Evolutionary conservation across 2,888 invertebrate species (phyloP).

Genomic region (Drosophila neoperkinsi): DNA sequence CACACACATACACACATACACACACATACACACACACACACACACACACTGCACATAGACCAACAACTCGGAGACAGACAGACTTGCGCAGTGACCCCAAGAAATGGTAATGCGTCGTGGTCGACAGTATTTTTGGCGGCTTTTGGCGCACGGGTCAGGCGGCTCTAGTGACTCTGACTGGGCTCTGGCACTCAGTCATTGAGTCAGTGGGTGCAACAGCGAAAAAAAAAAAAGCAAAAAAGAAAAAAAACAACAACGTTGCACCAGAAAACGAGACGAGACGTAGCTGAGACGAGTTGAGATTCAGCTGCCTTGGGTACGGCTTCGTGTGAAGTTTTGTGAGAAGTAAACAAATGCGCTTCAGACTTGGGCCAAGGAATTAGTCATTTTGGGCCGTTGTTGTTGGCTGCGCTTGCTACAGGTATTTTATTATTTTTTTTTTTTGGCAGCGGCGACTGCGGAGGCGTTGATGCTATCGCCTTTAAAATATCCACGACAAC

Average conservation of each 20-base stretch:
- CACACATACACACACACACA: constrained; percentile 5
- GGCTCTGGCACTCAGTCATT: constrained; percentile 74
- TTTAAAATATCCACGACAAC: constrained; percentile 79
- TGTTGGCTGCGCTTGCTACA: constrained; percentile 25
- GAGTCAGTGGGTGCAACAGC: constrained; percentile 78
- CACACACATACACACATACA: constrained; percentile 10
- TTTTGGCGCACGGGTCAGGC: constrained; percentile 52
- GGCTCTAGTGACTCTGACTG: constrained; percentile 24
- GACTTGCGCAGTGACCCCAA: constrained; percentile 79
- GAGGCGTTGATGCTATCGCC: constrained; percentile 81
- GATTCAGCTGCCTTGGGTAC: constrained; percentile 30
- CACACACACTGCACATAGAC: constrained; percentile 1
- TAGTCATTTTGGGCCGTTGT: constrained; percentile 60
- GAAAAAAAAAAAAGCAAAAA: not conserved
- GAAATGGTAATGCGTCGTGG: constrained; percentile 79
- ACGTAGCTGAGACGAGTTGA: constrained; percentile 1
- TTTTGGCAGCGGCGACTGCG: constrained; percentile 30
- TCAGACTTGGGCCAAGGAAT: constrained; percentile 72
- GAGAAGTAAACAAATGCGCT: constrained; percentile 80
- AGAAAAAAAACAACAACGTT: constrained; percentile 11
- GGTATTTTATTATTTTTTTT: constrained; percentile 23
- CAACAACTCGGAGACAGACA: constrained; percentile 17
- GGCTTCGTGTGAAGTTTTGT: constrained; percentile 77
- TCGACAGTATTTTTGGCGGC: constrained; percentile 23
- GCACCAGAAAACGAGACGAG: constrained; percentile 55